phyloP scores from a whole-genome alignment of 2,888 invertebrate species.

The Lithophane ornitopus region DNA sequence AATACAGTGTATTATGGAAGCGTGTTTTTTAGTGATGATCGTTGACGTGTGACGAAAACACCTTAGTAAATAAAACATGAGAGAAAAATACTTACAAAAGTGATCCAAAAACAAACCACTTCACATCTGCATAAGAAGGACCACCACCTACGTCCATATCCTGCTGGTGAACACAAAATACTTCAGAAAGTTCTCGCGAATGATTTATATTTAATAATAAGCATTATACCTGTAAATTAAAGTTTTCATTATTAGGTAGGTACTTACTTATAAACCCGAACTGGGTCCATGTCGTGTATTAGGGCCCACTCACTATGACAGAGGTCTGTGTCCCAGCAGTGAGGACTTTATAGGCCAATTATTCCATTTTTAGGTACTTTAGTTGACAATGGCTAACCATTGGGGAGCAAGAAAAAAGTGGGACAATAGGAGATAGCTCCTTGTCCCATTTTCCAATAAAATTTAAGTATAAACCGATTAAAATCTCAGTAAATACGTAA shows the following conservation, averaged over 20 bases:
- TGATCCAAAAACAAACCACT: neutral
- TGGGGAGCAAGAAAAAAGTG: too few relatives aligned
- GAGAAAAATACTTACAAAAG: neutral
- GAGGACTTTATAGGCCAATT: neutral
- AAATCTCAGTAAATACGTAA: neutral
- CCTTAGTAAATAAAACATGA: neutral
- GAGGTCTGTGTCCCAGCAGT: too few relatives aligned
- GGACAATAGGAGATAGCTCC: too few relatives aligned
- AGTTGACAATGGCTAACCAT: neutral
- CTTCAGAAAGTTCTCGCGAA: neutral
- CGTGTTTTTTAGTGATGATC: too few relatives aligned
- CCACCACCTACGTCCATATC: too few relatives aligned
- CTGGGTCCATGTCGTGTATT: too few relatives aligned
- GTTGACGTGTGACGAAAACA: too few relatives aligned
- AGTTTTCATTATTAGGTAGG: neutral
- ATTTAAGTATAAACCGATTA: neutral
- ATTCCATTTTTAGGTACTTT: too few relatives aligned
- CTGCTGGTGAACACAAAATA: neutral
- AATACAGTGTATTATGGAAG: too few relatives aligned
- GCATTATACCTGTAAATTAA: neutral
- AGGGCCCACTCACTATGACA: neutral
- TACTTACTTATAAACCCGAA: neutral
- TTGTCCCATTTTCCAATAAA: too few relatives aligned
- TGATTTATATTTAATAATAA: too few relatives aligned
- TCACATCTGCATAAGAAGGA: neutral